Base-by-base conservation (phyloP, 2,888 invertebrate genomes). In the Sarcophaga rosellei region DNA sequence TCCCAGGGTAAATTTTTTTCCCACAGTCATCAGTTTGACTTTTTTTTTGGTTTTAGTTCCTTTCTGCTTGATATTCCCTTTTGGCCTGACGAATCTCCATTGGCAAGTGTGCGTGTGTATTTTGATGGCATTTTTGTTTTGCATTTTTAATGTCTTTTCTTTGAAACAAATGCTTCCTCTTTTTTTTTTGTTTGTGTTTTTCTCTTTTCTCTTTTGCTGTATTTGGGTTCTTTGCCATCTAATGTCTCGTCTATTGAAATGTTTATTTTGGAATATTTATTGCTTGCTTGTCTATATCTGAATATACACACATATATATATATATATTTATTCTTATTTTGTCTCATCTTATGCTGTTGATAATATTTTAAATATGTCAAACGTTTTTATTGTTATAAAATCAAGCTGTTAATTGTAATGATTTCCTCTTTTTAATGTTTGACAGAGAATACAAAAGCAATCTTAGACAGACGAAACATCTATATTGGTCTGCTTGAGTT, bases 201-300 rank as follows among this genome's bases (percentile, higher is more conserved):
- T 57, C 35, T 17, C 11, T 25, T 4, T 81, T 12, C 4, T 57
- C 15, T 57, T 57, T 57, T 6, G 1, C n/a, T n/a, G 0, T n/a
- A n/a, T 53, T 70, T 23, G 20, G 11, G 2, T 35, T 65, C 10
- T 21, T 10, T 15, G 21, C 21, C 11, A 20, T 53, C 70, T 57
- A 53, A 78, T 69, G 70, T 84, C 68, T 66, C 63, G 68, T 74
- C 78, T 62, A 81, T 74, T 77, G 73, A 76, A 72, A 69, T 73
- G 63, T 69, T 65, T 85, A 65, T 73, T 65, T 81, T n/a, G 47
- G 63, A 75, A 80, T 12, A 68, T 78, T 47, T 69, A 47, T 69
- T 59, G 17, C 35, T 2, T 10, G 35, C 17, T 17, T 53, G 15
- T 53, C 17, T 53, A 53, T 53, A 47, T 15, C 15, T 12, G 11